These are phyloP conservation scores for Hypolimnas misippus DNA, from an alignment of 2,888 invertebrate species.

Conservation along the genomic window DNA sequence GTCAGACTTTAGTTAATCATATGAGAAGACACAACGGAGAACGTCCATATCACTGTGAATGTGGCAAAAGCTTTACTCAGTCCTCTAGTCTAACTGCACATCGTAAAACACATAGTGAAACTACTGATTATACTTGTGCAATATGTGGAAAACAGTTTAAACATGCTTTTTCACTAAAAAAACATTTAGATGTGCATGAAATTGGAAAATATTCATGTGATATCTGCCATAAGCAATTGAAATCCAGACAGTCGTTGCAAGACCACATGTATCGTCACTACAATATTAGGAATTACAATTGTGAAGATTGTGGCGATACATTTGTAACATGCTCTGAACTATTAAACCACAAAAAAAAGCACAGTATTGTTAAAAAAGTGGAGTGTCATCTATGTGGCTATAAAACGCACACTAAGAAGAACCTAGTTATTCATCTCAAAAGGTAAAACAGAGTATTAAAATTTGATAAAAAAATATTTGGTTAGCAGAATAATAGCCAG, in stretches of 20 bases:
- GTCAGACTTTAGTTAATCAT: constrained; percentile 76
- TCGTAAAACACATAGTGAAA: constrained; percentile 68
- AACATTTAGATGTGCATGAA: constrained; percentile 70
- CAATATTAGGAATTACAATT: constrained; percentile 74
- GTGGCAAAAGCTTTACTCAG: constrained; percentile 76
- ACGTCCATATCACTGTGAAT: constrained; percentile 72
- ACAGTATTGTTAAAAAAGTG: constrained; percentile 59
- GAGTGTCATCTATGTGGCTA: constrained; percentile 75
- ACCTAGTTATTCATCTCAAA: constrained; percentile 69
- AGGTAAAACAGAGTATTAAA: constrained; percentile 57
- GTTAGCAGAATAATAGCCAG: background rate
- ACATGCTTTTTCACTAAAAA: constrained; percentile 72
- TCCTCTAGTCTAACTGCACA: constrained; percentile 73
- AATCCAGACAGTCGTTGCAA: constrained; percentile 67
- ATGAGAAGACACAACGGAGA: constrained; percentile 75
- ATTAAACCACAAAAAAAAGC: constrained; percentile 71
- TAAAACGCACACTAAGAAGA: constrained; percentile 71
- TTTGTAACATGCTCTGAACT: constrained; percentile 77
- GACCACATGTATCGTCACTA: constrained; percentile 74
- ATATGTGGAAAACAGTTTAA: constrained; percentile 80
- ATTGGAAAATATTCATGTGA: constrained; percentile 62
- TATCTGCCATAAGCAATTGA: constrained; percentile 71
- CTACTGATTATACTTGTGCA: constrained; percentile 69
- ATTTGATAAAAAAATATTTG: background rate
- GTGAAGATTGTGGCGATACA: constrained; percentile 76